phyloP scores from a whole-genome alignment of 2,888 invertebrate species.

The Drosophila anomelani region DNA sequence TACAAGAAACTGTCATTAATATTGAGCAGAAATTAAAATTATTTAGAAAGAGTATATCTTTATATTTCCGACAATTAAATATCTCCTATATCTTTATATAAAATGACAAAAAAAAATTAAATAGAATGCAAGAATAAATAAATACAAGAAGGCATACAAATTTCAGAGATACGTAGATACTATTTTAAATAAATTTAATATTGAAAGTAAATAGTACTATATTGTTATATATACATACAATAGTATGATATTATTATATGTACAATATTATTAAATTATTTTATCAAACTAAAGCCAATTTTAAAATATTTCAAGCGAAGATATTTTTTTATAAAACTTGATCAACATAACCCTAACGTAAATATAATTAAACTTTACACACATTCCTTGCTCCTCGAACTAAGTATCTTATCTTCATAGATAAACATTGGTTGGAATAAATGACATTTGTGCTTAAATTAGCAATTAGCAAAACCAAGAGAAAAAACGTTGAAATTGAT shows the following conservation, averaged over 20 bases:
- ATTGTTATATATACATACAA: too few relatives aligned
- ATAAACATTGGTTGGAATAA: neutral
- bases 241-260: neutral
- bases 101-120: too few relatives aligned
- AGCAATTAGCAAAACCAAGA: neutral
- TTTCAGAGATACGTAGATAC: too few relatives aligned
- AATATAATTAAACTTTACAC: neutral
- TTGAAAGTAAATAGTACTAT: neutral
- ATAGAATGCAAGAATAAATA: too few relatives aligned
- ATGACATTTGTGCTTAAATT: neutral
- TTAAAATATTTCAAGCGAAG: too few relatives aligned
- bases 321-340: too few relatives aligned
- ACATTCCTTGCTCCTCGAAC: neutral
- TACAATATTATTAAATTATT: neutral
- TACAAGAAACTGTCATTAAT: neutral
- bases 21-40: neutral
- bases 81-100: too few relatives aligned
- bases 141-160: too few relatives aligned
- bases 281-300: too few relatives aligned
- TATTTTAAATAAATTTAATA: neutral
- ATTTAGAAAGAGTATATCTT: neutral
- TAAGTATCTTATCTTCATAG: neutral
- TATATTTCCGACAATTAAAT: neutral
- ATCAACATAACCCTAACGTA: too few relatives aligned
- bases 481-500: neutral